Evolutionary conservation across 2,797 vertebrate species (phyloP).

Genomic region (Arnoldichthys spilopterus): DNA sequence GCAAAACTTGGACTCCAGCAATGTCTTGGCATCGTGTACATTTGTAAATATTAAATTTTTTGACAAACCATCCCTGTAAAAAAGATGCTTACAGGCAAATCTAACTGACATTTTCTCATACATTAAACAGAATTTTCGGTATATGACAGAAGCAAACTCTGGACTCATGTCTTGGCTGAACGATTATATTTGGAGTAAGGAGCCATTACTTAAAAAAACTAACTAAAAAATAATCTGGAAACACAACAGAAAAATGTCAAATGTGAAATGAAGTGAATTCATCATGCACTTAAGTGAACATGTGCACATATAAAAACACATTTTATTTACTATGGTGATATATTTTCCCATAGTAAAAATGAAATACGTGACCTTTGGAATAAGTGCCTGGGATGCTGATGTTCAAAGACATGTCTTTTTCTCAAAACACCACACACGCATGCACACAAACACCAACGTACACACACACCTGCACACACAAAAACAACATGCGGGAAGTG

Average conservation of each 20-base stretch:
- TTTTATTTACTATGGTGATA: background rate
- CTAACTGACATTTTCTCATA: no score
- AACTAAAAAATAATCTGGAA: background rate
- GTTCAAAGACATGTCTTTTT: background rate
- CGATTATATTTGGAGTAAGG: no score
- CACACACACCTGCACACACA: slow-evolving; percentile 2
- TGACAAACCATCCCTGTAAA: no score
- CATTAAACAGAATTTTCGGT: no score
- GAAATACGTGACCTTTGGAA: background rate
- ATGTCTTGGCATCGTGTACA: no score
- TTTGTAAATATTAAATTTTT: no score
- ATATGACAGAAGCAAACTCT: no score
- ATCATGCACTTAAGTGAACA: background rate
- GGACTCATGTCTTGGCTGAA: no score
- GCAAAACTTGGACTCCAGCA: no score
- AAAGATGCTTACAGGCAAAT: no score
- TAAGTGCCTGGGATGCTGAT: background rate
- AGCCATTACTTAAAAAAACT: no score
- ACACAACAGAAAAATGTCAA: background rate
- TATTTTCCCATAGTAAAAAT: slow-evolving; percentile 5
- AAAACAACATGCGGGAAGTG: slow-evolving; percentile 65
- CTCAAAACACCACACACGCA: background rate
- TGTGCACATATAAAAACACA: background rate
- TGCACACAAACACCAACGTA: slow-evolving; percentile 5
- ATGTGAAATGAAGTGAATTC: background rate